phyloP scores from a whole-genome alignment of 2,113 vertebrate species.

The Pelodiscus sinensis region DNA sequence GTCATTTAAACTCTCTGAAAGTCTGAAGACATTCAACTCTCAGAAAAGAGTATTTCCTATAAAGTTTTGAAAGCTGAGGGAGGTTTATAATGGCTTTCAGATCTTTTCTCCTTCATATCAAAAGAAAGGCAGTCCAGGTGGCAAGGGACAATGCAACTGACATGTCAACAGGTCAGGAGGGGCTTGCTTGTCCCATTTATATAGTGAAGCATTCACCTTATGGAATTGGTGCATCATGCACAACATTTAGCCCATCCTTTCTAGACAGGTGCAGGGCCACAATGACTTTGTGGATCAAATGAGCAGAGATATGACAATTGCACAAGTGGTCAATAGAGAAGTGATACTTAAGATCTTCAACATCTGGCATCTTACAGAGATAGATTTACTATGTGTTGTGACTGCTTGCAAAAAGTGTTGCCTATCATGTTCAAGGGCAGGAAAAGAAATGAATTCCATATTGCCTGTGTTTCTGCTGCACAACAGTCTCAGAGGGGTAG shows the following conservation, averaged over 20 bases:
- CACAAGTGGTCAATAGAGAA: neutral
- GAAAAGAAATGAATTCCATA: neutral
- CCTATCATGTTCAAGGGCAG: neutral
- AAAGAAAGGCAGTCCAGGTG: neutral
- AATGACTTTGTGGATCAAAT: neutral
- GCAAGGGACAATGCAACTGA: neutral
- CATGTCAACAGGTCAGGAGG: neutral
- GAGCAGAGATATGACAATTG: neutral
- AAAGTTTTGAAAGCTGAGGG: neutral
- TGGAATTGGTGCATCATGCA: neutral
- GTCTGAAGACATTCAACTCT: neutral
- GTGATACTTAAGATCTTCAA: neutral
- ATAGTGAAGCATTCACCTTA: neutral
- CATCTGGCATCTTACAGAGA: neutral
- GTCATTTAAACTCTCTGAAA: neutral
- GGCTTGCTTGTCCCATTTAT: neutral
- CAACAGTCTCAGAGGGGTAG: no score
- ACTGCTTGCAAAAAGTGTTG: neutral
- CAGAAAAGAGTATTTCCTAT: neutral
- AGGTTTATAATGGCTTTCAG: neutral
- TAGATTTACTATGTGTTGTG: neutral
- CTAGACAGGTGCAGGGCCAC: neutral
- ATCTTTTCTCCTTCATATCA: neutral
- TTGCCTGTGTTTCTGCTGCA: neutral
- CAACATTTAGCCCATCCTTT: neutral